phyloP scores from a whole-genome alignment of 1,140 invertebrate genomes.

The honey bee (Apis mellifera) region Amel_HAv3.1 CM009941.2:16127001-16127500 shows the following conservation, averaged over 20 bases:
- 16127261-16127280: slow-evolving; percentile 6
- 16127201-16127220: no score
- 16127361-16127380: not conserved
- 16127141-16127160: not conserved
- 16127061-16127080: not conserved
- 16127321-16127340: slow-evolving; percentile 78
- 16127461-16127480: slow-evolving; percentile 5
- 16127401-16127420: not conserved
- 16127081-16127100: not conserved
- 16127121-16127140: not conserved
- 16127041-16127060: not conserved
- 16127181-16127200: no score
- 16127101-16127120: not conserved
- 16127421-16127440: not conserved
- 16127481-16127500: slow-evolving; percentile 33
- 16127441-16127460: not conserved
- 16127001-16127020: slow-evolving; percentile 44
- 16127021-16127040: slow-evolving; percentile 34
- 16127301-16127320: slow-evolving; percentile 68
- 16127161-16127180: not conserved
- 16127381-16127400: not conserved
- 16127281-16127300: slow-evolving; percentile 64
- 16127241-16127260: not conserved
- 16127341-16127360: not conserved
- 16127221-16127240: not conserved